Percentiles rank a stretch among this genome's conserved stretches.
These are phyloP conservation scores for Mesocricetus auratus DNA, from an alignment of 2,113 vertebrate species.

Conservation along the genomic window DNA sequence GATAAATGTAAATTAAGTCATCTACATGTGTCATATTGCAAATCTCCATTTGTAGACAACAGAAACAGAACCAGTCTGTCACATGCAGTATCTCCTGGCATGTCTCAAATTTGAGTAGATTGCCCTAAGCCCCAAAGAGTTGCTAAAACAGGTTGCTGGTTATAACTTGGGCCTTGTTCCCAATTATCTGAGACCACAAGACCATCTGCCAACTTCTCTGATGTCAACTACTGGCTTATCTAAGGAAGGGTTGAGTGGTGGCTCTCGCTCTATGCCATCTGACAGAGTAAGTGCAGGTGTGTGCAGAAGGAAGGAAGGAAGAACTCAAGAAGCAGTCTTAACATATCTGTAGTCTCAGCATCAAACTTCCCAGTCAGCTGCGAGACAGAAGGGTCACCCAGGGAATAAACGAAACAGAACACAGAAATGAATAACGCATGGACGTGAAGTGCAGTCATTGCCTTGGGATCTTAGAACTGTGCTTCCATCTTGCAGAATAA, in stretches of 20 bases:
- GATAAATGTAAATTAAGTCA: background rate
- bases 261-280: background rate
- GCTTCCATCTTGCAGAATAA: slow-evolving; percentile 92
- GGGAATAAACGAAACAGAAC: background rate
- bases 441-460: background rate
- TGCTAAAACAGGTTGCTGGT: background rate
- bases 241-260: background rate
- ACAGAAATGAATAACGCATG: background rate
- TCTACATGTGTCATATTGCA: background rate
- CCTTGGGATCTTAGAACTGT: background rate
- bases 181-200: background rate
- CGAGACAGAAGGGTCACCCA: background rate
- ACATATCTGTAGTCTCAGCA: background rate
- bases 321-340: background rate
- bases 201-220: background rate
- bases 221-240: background rate
- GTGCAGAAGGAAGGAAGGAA: background rate
- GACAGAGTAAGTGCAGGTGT: background rate
- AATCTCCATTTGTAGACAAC: slow-evolving; percentile 1
- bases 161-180: background rate
- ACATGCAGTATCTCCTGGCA: background rate
- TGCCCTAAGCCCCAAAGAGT: background rate
- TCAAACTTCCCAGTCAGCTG: background rate
- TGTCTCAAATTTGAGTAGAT: background rate
- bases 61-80: background rate